Evolutionary conservation across 64 coral and sea anemone species (phyloP).

Genomic region (Exaiptasia diaphana): DNA sequence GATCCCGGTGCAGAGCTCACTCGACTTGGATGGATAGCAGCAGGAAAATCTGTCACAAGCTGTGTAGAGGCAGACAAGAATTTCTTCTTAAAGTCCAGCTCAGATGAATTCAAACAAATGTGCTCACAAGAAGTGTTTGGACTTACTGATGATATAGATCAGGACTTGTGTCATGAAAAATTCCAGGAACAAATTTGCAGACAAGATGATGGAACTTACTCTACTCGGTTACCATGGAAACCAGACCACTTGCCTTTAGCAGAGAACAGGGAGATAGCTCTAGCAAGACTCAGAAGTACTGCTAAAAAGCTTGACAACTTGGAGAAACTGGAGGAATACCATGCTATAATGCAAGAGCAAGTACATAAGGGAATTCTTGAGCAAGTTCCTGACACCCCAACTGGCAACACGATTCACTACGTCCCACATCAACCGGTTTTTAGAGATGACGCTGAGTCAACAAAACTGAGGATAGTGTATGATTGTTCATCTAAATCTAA

Average conservation of each 20-base stretch:
- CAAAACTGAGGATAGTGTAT: conserved; percentile 49
- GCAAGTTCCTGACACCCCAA: conserved; percentile 7
- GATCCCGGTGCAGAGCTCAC: conserved; percentile 65
- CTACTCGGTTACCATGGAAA: conserved; percentile 68
- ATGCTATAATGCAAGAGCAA: conserved; percentile 51
- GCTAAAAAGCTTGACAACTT: conserved; percentile 59
- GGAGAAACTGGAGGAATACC: conserved; percentile 36
- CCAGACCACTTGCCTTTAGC: conserved; percentile 30
- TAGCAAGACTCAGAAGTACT: conserved; percentile 25
- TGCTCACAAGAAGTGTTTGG: conserved; percentile 77
- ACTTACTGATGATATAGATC: conserved; percentile 9
- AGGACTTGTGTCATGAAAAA: conserved; percentile 34
- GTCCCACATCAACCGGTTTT: conserved; percentile 35
- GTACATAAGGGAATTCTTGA: conserved; percentile 51
- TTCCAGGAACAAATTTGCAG: conserved; percentile 27
- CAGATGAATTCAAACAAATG: conserved; percentile 64
- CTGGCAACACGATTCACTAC: not conserved
- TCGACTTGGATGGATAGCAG: conserved; percentile 36
- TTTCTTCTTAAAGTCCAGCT: conserved; percentile 45
- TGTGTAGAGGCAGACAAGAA: conserved; percentile 37
- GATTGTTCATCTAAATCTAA: conserved; percentile 32
- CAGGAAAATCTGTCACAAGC: not conserved
- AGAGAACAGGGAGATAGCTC: conserved; percentile 30
- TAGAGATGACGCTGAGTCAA: conserved; percentile 30
- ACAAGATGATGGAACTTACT: conserved; percentile 63